Evolutionary conservation across 2,797 vertebrate genomes (phyloP).

Genomic region (Gymnocypris eckloni): DNA sequence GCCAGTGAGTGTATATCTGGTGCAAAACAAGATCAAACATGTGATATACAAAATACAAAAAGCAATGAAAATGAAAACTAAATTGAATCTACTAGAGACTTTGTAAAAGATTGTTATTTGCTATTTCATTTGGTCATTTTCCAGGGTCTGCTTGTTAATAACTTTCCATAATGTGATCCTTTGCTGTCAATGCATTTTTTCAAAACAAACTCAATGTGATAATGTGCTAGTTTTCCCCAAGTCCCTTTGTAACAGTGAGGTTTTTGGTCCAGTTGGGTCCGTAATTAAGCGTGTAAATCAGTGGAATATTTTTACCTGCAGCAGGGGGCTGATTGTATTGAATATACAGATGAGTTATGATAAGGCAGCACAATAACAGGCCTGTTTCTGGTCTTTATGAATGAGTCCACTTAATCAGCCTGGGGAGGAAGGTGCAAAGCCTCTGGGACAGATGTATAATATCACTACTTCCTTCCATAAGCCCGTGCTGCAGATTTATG

Average conservation of each 20-base stretch:
- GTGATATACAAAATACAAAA: background rate
- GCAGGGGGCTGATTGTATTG: slow-evolving; percentile 41
- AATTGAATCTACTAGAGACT: background rate
- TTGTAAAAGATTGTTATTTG: background rate
- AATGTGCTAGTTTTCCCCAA: background rate
- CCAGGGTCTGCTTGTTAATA: background rate
- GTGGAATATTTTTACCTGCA: background rate
- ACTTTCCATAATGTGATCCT: background rate
- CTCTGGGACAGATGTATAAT: slow-evolving; percentile 57
- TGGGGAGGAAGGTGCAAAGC: slow-evolving; percentile 56
- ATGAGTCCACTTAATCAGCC: slow-evolving; percentile 56
- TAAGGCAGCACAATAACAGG: slow-evolving; percentile 49
- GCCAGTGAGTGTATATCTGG: background rate
- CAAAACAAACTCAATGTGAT: slow-evolving; percentile 5
- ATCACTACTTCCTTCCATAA: slow-evolving; percentile 55
- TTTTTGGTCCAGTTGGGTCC: background rate
- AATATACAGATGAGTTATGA: slow-evolving; percentile 53
- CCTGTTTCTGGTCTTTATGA: slow-evolving; percentile 53
- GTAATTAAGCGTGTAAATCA: slow-evolving; percentile 31
- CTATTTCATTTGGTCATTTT: background rate
- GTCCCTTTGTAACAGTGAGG: background rate
- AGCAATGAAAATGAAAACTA: background rate
- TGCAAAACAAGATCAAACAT: background rate
- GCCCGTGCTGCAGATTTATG: slow-evolving; percentile 61
- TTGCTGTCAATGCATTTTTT: background rate